Conservation (phyloP, 2,113 vertebrate genomes). For the Apeltes quadracus region DNA sequence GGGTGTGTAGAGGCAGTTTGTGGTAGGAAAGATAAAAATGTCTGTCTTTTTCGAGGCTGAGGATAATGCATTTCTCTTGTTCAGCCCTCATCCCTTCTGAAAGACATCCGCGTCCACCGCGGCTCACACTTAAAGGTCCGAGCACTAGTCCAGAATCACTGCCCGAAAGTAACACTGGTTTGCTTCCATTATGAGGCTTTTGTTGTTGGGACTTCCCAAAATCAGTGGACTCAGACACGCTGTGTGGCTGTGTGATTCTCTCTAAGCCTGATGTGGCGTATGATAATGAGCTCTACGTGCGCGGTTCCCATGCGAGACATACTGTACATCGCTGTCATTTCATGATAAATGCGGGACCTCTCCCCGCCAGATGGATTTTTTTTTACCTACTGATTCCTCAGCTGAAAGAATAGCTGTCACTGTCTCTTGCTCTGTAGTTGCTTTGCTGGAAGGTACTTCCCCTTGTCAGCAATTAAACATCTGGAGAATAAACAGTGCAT, state of each 20-base stretch:
- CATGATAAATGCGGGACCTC: conserved; percentile 59
- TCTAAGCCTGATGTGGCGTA: conserved; percentile 57
- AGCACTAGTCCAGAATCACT: conserved; percentile 42
- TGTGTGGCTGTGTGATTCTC: conserved; percentile 1
- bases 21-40: conserved; percentile 53
- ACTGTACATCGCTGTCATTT: conserved; percentile 62
- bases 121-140: conserved; percentile 33
- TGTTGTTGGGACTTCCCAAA: conserved; percentile 35
- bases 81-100: conserved; percentile 39
- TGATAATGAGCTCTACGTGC: conserved; percentile 69
- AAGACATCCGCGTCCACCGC: conserved; percentile 32
- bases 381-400: conserved; percentile 61
- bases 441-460: conserved; percentile 18
- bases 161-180: conserved; percentile 42
- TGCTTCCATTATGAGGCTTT: conserved; percentile 31
- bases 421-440: conserved; percentile 28
- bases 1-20: conserved; percentile 37
- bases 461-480: conserved; percentile 56
- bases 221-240: conserved; percentile 6
- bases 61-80: conserved; percentile 71
- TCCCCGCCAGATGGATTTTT: conserved; percentile 52
- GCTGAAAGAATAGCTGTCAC: conserved; percentile 48
- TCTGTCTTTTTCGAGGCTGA: conserved; percentile 31
- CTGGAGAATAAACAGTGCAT: conserved; percentile 28
- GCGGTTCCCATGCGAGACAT: conserved; percentile 52